phyloP scores from a whole-genome alignment of 2,888 invertebrate genomes.

The Monoplex corrugatus region DNA sequence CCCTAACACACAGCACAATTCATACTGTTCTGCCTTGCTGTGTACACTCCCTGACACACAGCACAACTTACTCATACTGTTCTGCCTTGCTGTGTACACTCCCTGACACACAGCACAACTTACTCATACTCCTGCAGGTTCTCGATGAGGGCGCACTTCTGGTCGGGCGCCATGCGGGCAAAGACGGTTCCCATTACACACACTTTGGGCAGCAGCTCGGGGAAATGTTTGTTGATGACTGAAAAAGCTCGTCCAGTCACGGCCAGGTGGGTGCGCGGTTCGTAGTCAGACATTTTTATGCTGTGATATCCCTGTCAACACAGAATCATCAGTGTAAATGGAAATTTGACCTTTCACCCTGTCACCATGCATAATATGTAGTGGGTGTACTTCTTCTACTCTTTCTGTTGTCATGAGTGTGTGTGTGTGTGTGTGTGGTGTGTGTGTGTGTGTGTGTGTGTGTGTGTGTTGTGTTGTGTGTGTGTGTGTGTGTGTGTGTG shows the following conservation, averaged over 20 bases:
- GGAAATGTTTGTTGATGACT: constrained; percentile 87
- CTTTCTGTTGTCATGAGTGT: no score
- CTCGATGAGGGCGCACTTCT: constrained; percentile 95
- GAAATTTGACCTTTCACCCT: neutral
- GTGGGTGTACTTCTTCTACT: no score
- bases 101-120: constrained; percentile 52
- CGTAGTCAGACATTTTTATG: constrained; percentile 40
- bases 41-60: neutral
- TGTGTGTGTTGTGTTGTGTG: no score
- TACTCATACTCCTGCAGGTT: constrained; percentile 93
- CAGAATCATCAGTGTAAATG: neutral
- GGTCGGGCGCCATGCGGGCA: constrained; percentile 97
- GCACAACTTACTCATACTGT: no score
- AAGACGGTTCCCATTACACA: constrained; percentile 89
- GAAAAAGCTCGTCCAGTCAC: constrained; percentile 88
- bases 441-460: no score
- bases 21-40: neutral
- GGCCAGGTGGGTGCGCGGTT: constrained; percentile 79
- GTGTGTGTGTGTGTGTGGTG: no score
- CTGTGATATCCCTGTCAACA: constrained; percentile 49
- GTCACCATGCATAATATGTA: no score
- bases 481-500: no score
- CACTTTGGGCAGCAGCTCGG: constrained; percentile 86
- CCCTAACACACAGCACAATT: neutral
- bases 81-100: neutral